Base-by-base conservation (phyloP, 2,888 invertebrate genomes). In the Peribatodes rhomboidaria region DNA sequence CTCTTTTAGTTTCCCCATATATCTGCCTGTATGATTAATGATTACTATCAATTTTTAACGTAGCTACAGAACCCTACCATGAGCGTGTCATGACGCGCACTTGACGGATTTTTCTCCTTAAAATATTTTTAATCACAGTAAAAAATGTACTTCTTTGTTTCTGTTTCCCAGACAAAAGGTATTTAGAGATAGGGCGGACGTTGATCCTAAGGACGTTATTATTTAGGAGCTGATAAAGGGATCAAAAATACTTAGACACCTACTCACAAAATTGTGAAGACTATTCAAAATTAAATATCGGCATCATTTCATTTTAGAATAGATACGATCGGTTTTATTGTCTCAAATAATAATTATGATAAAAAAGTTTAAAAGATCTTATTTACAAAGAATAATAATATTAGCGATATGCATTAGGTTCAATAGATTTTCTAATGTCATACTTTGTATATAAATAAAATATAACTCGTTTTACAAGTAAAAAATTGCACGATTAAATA, bases 51-150 rank as follows among this genome's bases (percentile, higher is more conserved):
- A 27, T 6, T 27, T 27, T 6, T 27, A 27, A 27, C 27, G 27
- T 27, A 27, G 27, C 27, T 27, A 27, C 27, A 6, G 27, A 27
- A 27, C 27, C 27, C 27, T 27, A 4, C 6, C 27, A 27, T n/a
- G n/a, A n/a, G 6, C 27, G 27, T 27, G 27, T 27, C 27, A 27
- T 6, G 27, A 6, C 27, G 2, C 27, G 27, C 3, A 27, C 84
- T 73, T 79, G 75, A 84, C 83, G 83, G 80, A 76, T 78, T 81
- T 70, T 79, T 77, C 82, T 84, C 82, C 86, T 89, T 86, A 87
- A 83, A 87, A 82, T 87, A 88, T 84, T 61, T n/a, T 67, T 87
- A 86, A 92, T 92, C 92, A 92, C 92, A 92, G 92, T 88, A 90
- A 78, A 84, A 86, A 84, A 88, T 92, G 92, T 92, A 92, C 92